Evolutionary conservation across 2,888 invertebrate genomes (phyloP).

Genomic region (Auanema sp.): DNA sequence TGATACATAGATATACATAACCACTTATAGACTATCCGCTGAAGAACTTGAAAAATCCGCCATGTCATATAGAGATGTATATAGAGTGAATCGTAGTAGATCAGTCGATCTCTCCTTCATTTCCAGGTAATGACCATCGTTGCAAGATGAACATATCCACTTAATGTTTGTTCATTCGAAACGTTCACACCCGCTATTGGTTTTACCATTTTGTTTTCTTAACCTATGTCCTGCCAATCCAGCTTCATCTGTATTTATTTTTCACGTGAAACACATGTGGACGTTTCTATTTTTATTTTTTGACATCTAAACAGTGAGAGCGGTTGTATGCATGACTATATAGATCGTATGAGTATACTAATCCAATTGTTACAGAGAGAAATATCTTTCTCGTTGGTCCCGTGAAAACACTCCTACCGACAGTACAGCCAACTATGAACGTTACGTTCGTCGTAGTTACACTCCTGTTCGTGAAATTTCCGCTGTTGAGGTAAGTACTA

Average conservation of each 20-base stretch:
- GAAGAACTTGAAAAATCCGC: constrained; percentile 38
- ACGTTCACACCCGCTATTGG: background rate
- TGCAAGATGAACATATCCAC: background rate
- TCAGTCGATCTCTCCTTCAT: constrained; percentile 41
- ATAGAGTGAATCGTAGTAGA: constrained; percentile 41
- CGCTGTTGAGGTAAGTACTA: constrained; percentile 17
- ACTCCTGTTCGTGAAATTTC: constrained; percentile 61
- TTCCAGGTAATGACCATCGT: constrained; percentile 29
- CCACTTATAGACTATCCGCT: constrained; percentile 32
- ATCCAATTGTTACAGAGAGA: constrained; percentile 37
- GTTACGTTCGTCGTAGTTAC: constrained; percentile 58
- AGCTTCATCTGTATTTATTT: background rate
- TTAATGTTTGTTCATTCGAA: background rate
- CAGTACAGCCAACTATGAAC: constrained; percentile 46
- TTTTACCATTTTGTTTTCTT: background rate
- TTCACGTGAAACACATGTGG: background rate
- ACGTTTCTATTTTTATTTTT: background rate
- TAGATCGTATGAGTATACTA: no score
- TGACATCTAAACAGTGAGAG: background rate
- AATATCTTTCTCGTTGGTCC: constrained; percentile 62
- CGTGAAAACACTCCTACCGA: constrained; percentile 62
- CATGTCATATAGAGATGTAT: constrained; percentile 37
- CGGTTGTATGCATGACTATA: no score
- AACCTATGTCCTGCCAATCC: no score
- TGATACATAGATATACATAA: no score